phyloP scores from a whole-genome alignment of 2,797 vertebrate species.

The Mastacembelus armatus region DNA sequence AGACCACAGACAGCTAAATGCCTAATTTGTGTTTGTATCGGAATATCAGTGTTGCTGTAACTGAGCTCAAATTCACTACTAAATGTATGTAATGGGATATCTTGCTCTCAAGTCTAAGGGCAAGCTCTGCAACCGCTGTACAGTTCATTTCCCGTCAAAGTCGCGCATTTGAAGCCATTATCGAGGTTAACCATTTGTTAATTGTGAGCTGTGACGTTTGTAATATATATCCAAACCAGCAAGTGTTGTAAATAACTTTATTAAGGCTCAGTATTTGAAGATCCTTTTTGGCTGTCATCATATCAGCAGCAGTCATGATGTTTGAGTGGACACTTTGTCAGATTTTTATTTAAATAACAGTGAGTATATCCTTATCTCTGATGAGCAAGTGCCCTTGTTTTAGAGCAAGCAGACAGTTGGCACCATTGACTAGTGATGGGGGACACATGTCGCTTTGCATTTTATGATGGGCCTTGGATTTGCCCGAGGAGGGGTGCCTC shows the following conservation, averaged over 20 bases:
- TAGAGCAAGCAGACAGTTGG: slow-evolving; percentile 57
- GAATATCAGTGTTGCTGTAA: slow-evolving; percentile 7
- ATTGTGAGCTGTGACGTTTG: not conserved
- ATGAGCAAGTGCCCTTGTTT: slow-evolving; percentile 51
- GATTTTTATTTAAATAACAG: slow-evolving; percentile 33
- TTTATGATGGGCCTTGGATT: slow-evolving; percentile 61
- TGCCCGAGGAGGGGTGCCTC: slow-evolving; percentile 57
- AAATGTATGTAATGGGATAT: slow-evolving; percentile 5
- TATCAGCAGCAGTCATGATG: slow-evolving; percentile 3
- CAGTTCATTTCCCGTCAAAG: not conserved
- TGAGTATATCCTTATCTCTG: slow-evolving; percentile 27
- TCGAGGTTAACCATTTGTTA: not conserved
- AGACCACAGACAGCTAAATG: slow-evolving; percentile 3
- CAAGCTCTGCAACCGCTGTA: not conserved
- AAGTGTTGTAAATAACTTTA: not conserved
- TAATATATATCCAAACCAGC: not conserved
- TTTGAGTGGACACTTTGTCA: slow-evolving; percentile 20
- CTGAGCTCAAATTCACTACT: slow-evolving; percentile 65
- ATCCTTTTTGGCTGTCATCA: not conserved
- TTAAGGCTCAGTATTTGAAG: not conserved
- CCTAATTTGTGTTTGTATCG: slow-evolving; percentile 13
- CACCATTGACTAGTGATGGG: slow-evolving; percentile 63
- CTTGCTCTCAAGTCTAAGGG: slow-evolving; percentile 54
- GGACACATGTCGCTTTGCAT: slow-evolving; percentile 67
- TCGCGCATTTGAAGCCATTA: slow-evolving; percentile 3